Conservation (phyloP, 2,113 vertebrate species). For the Arothron firmamentum region DNA sequence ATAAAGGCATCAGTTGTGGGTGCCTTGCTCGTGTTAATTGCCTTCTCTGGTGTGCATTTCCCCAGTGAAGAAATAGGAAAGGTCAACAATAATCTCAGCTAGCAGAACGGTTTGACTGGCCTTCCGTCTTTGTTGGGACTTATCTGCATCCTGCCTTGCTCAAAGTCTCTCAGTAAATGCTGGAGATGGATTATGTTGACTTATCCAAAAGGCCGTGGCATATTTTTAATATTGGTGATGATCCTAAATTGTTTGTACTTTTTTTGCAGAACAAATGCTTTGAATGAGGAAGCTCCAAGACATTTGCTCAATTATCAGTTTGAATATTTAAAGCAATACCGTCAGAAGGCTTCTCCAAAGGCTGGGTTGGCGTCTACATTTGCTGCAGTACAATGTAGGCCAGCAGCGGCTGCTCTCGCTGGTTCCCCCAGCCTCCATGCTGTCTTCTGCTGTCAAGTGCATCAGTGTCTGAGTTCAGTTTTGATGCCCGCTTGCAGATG, state of each 20-base stretch:
- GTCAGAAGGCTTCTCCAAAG: too few relatives aligned
- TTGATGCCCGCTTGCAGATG: conserved; percentile 29
- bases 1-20: conserved; percentile 5
- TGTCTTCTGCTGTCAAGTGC: conserved; percentile 28
- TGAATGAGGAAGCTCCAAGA: too few relatives aligned
- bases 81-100: conserved; percentile 43
- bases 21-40: not conserved
- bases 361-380: conserved; percentile 17
- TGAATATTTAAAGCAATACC: too few relatives aligned
- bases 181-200: conserved; percentile 39
- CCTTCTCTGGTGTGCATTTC: conserved; percentile 6
- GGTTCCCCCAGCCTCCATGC: conserved; percentile 6
- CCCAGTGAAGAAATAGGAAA: conserved; percentile 18
- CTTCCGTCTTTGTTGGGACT: conserved; percentile 14
- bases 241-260: conserved; percentile 17
- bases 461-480: conserved; percentile 29
- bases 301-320: too few relatives aligned
- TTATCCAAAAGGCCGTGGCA: conserved; percentile 33
- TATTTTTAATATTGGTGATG: conserved; percentile 12
- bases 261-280: not conserved
- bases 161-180: conserved; percentile 22
- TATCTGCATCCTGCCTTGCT: conserved; percentile 14
- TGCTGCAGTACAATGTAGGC: conserved; percentile 24
- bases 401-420: conserved; percentile 15
- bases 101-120: conserved; percentile 18